Conservation (phyloP, 1,140 invertebrate genomes). For the Bombus polaris region DNA sequence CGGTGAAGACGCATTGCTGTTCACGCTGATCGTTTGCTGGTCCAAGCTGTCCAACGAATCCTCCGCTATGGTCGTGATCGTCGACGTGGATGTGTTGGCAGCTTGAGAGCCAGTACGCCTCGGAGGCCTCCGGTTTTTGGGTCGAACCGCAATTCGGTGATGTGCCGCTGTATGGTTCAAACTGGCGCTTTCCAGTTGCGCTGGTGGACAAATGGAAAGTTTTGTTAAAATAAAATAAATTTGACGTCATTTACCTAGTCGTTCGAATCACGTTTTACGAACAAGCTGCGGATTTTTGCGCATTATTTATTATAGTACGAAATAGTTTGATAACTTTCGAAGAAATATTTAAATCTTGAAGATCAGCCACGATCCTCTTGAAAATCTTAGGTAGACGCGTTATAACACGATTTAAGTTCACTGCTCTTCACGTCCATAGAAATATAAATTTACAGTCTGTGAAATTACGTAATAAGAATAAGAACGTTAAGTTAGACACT, state of each 20-base stretch:
- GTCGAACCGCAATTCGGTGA: slow-evolving; percentile 80
- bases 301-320: too few relatives aligned
- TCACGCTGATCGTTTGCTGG: slow-evolving; percentile 47
- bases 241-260: too few relatives aligned
- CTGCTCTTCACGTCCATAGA: too few relatives aligned
- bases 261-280: too few relatives aligned
- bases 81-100: slow-evolving; percentile 57
- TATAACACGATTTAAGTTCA: too few relatives aligned
- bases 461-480: too few relatives aligned
- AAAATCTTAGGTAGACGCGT: too few relatives aligned
- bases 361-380: too few relatives aligned
- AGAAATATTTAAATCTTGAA: neutral
- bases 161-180: slow-evolving; percentile 79
- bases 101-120: slow-evolving; percentile 65
- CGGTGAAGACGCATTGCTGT: slow-evolving; percentile 58
- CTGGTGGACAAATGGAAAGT: slow-evolving; percentile 56
- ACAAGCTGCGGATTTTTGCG: too few relatives aligned
- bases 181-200: slow-evolving; percentile 74
- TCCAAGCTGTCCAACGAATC: slow-evolving; percentile 75
- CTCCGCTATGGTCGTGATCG: slow-evolving; percentile 74
- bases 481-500: slow-evolving; percentile 47
- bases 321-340: neutral
- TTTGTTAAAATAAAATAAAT: neutral
- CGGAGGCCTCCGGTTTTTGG: slow-evolving; percentile 80
- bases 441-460: too few relatives aligned